Evolutionary conservation across 2,113 vertebrate genomes (phyloP).

Genomic region (Amblyopsis rosae): DNA sequence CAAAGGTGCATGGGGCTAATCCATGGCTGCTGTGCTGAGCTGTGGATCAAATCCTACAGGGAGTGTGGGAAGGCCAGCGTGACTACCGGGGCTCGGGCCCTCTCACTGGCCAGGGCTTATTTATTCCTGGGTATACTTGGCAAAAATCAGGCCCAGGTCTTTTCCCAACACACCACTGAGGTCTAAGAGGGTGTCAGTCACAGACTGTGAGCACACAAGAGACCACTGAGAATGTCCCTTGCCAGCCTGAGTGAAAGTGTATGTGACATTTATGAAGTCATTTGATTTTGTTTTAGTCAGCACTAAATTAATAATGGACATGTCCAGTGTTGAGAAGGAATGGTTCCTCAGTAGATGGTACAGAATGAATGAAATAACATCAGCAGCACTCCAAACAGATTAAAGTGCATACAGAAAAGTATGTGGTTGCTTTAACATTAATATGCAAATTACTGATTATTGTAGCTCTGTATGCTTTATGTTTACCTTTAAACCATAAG

Average conservation of each 20-base stretch:
- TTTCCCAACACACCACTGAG: not conserved
- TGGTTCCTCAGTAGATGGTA: not conserved
- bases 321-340: not conserved
- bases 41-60: slow-evolving; percentile 72
- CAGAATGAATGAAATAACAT: not conserved
- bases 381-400: not conserved
- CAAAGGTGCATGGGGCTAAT: slow-evolving; percentile 77
- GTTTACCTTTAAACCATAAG: too few species aligned
- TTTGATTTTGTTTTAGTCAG: not conserved
- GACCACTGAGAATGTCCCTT: not conserved
- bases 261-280: not conserved
- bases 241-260: not conserved
- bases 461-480: too few species aligned
- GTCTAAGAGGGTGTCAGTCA: slow-evolving; percentile 25
- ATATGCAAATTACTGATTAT: not conserved
- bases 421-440: not conserved
- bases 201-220: not conserved
- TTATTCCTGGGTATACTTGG: slow-evolving; percentile 47
- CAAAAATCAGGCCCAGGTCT: too few species aligned
- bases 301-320: not conserved
- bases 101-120: slow-evolving; percentile 60
- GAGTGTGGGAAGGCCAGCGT: slow-evolving; percentile 77
- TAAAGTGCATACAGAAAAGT: not conserved
- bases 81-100: slow-evolving; percentile 48
- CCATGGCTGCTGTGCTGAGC: slow-evolving; percentile 71